A percentile compares a stretch with the other conserved stretches of the same genome.
Evolutionary conservation across 1,140 invertebrate species (phyloP).

Genomic region (Conus betulinus): DNA sequence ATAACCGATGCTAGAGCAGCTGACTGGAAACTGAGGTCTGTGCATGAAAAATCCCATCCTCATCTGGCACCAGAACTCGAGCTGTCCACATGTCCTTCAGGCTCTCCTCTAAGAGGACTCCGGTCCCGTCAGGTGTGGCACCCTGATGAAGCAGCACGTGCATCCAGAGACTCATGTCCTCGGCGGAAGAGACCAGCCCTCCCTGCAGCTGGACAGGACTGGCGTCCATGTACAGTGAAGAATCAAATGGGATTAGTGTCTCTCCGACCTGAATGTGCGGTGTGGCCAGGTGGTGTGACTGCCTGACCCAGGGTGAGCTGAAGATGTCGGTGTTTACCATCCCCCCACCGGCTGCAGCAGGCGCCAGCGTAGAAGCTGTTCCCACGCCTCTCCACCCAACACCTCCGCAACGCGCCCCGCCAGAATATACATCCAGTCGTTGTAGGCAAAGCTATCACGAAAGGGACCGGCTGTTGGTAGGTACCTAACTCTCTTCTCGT

Average conservation of each 20-base stretch:
- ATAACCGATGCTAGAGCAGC: not conserved
- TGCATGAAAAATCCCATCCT: not conserved
- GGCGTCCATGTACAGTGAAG: slow-evolving; percentile 18
- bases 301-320: not conserved
- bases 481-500: slow-evolving; percentile 15
- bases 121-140: not conserved
- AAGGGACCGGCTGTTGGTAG: not conserved
- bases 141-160: not conserved
- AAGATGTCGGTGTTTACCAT: slow-evolving; percentile 30
- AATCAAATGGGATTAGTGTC: not conserved
- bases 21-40: not conserved
- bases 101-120: not conserved
- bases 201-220: not conserved
- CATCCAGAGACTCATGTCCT: not conserved
- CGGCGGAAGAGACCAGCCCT: not conserved
- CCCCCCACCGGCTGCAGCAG: slow-evolving; percentile 4
- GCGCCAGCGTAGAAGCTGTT: not conserved
- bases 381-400: slow-evolving; percentile 32
- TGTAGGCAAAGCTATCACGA: slow-evolving; percentile 37
- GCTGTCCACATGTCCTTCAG: not conserved
- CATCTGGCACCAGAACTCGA: not conserved
- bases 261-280: slow-evolving; percentile 25
- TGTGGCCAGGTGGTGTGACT: slow-evolving; percentile 16
- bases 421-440: slow-evolving; percentile 45
- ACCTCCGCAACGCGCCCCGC: slow-evolving; percentile 32